Base-by-base conservation (phyloP, 2,113 vertebrate genomes). In the Nesospiza acunhae region DNA sequence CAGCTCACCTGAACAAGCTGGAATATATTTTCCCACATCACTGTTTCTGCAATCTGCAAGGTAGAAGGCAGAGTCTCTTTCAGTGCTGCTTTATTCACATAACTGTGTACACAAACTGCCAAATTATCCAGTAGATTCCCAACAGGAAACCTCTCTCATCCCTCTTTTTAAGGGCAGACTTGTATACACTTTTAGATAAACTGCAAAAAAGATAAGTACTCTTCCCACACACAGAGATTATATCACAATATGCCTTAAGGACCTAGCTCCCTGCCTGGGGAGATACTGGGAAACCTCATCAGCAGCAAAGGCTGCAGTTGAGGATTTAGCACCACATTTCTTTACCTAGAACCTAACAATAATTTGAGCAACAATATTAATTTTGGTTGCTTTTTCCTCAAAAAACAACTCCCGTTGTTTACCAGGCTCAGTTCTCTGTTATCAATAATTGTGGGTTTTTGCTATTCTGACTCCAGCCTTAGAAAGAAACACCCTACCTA, bases 1-100 rank as follows among this genome's bases (percentile, higher is more conserved):
- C 49, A 69, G 94, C 98, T 98, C 96, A 99, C 99, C 98, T 1
- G 95, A 98, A 97, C 99, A 99, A 78, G 96, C 97, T n/a, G 98
- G 97, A 85, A 99, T 85, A 23, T 98, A 91, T 84, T 89, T 98
- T 91, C 96, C 97, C 76, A 99, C 96, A 92, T 99, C 98, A 70
- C 85, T 91, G 64, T 98, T 97, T n/a, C 50, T 89, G 93, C 99
- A 99, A 26, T 96, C 99, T 99, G 97, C 56, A 88, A 97, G 90
- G 82, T 4, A 96, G n/a, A 93, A 91, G 20, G 19, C 67, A 96
- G 39, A 78, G 31, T 53, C 63, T 88, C 59, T 84, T 63, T 94
- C 50, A 84, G 31, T 50, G 39, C 13, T 85, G 35, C 50, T 85
- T 93, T 85, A 59, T 69, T 88, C 52, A 42, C 39, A 10, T 6